phyloP scores from a whole-genome alignment of 2,888 invertebrate species.

The Tetheella fluctuosa region DNA sequence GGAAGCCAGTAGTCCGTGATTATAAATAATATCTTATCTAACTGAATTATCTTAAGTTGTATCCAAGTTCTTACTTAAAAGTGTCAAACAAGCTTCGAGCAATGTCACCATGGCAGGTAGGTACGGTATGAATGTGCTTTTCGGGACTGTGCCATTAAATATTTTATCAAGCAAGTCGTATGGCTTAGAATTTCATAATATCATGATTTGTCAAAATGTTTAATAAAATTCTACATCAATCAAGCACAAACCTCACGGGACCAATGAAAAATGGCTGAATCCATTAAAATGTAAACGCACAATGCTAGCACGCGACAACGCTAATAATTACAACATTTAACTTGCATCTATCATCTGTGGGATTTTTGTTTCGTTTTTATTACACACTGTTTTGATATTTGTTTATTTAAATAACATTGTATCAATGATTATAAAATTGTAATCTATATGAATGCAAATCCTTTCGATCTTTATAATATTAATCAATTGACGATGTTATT shows the following conservation, averaged over 20 bases:
- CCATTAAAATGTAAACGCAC: constrained; percentile 62
- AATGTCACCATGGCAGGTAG: not conserved
- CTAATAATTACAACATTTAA: constrained; percentile 68
- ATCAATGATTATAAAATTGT: too few relatives aligned
- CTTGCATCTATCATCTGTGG: constrained; percentile 66
- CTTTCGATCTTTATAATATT: not conserved
- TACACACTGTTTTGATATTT: not conserved
- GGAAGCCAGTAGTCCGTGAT: too few relatives aligned
- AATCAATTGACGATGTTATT: not conserved
- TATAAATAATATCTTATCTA: too few relatives aligned
- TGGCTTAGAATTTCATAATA: constrained; percentile 23
- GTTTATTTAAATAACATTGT: too few relatives aligned
- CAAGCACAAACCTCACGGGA: constrained; percentile 51
- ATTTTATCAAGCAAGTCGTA: not conserved
- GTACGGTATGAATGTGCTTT: not conserved
- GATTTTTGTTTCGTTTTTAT: constrained; percentile 16
- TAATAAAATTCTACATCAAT: constrained; percentile 75
- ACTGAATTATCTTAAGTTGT: too few relatives aligned
- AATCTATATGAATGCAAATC: too few relatives aligned
- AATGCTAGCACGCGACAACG: constrained; percentile 56
- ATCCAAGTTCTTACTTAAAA: too few relatives aligned
- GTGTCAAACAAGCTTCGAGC: not conserved
- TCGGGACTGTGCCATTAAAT: not conserved
- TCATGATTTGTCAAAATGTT: constrained; percentile 45
- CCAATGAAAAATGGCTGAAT: constrained; percentile 68